Percentiles rank a stretch among this genome's conserved stretches.
Evolutionary conservation across 2,888 invertebrate genomes (phyloP).

Genomic region (Cosmia pyralina): DNA sequence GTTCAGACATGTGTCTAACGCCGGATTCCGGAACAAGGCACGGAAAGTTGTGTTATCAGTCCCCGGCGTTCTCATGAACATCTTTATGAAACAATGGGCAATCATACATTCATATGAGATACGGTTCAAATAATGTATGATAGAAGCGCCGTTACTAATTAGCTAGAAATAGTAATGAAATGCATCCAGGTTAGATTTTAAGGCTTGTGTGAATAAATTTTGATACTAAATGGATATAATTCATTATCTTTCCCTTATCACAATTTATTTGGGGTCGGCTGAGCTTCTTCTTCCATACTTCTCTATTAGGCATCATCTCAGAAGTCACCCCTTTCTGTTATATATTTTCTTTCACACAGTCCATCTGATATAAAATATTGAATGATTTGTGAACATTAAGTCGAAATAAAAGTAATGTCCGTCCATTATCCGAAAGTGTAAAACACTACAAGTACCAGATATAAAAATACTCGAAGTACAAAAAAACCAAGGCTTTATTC

Average conservation of each 20-base stretch:
- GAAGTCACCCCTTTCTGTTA: no score
- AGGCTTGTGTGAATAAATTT: background rate
- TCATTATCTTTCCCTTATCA: background rate
- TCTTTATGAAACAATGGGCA: slow-evolving; percentile 5
- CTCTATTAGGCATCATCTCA: background rate
- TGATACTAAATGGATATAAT: background rate
- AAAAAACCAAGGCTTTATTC: slow-evolving; percentile 41
- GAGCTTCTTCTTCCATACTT: background rate
- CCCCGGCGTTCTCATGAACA: background rate
- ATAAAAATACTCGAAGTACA: slow-evolving; percentile 4
- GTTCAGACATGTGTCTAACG: background rate
- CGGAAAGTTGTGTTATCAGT: slow-evolving; percentile 42
- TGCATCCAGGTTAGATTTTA: no score
- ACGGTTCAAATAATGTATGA: slow-evolving; percentile 10
- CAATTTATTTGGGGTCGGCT: background rate
- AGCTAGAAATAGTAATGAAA: no score
- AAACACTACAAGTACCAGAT: background rate
- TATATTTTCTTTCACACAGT: background rate
- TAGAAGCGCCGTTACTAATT: background rate
- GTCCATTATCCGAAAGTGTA: slow-evolving; percentile 8
- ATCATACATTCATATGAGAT: slow-evolving; percentile 14
- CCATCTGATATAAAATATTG: background rate
- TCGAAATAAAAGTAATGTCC: slow-evolving; percentile 26
- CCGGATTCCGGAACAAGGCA: slow-evolving; percentile 24
- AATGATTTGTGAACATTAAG: background rate